Evolutionary conservation across 2,888 invertebrate genomes (phyloP).

Genomic region (Troides aeacus): DNA sequence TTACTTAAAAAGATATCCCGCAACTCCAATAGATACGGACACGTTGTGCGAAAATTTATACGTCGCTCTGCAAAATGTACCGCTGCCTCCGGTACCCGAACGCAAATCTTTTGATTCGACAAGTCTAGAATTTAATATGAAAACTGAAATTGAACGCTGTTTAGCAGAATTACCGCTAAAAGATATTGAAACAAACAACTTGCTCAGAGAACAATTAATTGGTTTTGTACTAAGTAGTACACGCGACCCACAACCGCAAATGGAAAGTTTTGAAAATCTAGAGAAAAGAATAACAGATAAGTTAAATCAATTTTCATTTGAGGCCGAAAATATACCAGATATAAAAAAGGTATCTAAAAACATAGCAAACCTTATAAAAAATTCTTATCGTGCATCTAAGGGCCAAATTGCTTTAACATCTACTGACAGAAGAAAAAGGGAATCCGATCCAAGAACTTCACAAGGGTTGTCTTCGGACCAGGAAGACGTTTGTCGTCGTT

Average conservation of each 20-base stretch:
- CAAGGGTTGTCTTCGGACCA: conserved; percentile 1
- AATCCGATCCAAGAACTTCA: not conserved
- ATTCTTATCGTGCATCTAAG: conserved; percentile 29
- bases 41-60: conserved; percentile 48
- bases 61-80: conserved; percentile 46
- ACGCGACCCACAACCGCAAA: conserved; percentile 30
- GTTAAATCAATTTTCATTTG: conserved; percentile 45
- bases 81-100: conserved; percentile 46
- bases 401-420: not conserved
- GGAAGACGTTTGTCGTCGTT: not conserved
- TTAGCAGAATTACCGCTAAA: conserved; percentile 44
- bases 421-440: not conserved
- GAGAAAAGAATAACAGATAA: conserved; percentile 46
- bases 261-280: conserved; percentile 33
- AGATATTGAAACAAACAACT: conserved; percentile 29
- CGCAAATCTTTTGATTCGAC: conserved; percentile 47
- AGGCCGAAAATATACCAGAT: conserved; percentile 32
- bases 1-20: conserved; percentile 46
- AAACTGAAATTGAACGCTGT: conserved; percentile 50
- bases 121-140: conserved; percentile 48
- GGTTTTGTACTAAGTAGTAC: conserved; percentile 21
- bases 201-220: conserved; percentile 40
- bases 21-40: conserved; percentile 39
- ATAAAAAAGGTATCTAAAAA: conserved; percentile 36
- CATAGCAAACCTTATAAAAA: conserved; percentile 36